phyloP scores from a whole-genome alignment of 2,113 vertebrate genomes.

The Malaclemys terrapin region DNA sequence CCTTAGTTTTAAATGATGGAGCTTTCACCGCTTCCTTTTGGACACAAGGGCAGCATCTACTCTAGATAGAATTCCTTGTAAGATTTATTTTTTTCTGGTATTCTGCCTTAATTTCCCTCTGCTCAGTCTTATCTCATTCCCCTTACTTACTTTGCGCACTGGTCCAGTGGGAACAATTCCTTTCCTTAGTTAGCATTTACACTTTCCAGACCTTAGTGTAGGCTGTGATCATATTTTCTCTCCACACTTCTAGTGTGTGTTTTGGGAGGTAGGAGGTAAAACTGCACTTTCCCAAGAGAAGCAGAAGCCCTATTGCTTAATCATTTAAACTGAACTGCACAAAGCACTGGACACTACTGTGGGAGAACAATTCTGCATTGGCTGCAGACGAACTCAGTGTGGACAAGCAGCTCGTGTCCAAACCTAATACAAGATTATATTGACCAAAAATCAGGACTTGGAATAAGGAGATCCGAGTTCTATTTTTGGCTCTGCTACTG shows the following conservation, averaged over 20 bases:
- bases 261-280: not conserved
- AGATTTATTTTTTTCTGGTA: not conserved
- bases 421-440: not conserved
- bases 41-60: not conserved
- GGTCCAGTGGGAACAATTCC: not conserved
- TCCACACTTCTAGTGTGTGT: not conserved
- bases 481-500: constrained; percentile 11
- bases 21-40: not conserved
- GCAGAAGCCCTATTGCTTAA: not conserved
- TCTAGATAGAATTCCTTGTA: not conserved
- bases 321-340: not conserved
- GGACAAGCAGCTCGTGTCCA: not conserved
- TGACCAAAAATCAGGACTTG: not conserved
- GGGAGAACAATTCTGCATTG: not conserved
- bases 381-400: not conserved
- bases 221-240: not conserved
- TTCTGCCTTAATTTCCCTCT: not conserved
- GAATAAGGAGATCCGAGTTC: not conserved
- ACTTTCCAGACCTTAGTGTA: not conserved
- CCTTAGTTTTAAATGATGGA: not conserved
- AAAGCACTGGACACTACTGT: not conserved
- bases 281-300: not conserved
- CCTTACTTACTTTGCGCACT: not conserved
- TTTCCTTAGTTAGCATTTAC: not conserved
- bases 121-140: not conserved